Evolutionary conservation across 2,113 vertebrate genomes (phyloP).

Genomic region (Candoia aspera): DNA sequence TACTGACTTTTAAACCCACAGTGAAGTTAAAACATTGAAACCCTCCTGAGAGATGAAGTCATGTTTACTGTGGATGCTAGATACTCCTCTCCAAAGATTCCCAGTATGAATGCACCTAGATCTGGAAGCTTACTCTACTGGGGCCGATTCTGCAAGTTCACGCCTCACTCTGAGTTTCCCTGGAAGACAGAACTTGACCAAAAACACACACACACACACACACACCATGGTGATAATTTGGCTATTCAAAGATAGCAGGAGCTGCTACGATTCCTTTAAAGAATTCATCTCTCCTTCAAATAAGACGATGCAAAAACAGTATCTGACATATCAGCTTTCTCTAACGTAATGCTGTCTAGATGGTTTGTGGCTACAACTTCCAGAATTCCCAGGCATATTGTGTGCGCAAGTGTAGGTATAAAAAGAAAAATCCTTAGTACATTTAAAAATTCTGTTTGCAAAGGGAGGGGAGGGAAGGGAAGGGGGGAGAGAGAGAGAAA

Average conservation of each 20-base stretch:
- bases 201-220: too few relatives aligned
- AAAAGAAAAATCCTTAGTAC: not conserved
- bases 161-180: not conserved
- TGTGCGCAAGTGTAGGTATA: not conserved
- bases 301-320: not conserved
- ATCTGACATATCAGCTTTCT: not conserved
- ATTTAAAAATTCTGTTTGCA: not conserved
- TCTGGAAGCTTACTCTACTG: not conserved
- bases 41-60: not conserved
- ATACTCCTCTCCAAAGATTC: not conserved
- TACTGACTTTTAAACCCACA: not conserved
- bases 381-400: not conserved
- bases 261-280: not conserved
- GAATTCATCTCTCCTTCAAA: not conserved
- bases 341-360: not conserved
- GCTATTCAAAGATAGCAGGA: not conserved
- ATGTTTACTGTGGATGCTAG: accelerated
- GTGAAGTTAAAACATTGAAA: not conserved
- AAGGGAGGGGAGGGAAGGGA: too few relatives aligned
- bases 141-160: too few relatives aligned
- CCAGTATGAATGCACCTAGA: not conserved
- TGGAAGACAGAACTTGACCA: not conserved
- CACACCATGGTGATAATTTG: not conserved
- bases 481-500: not conserved
- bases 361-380: not conserved